Conservation (phyloP, 64 coral and sea anemone species). For the Hydrozoanthus tunicans region DNA sequence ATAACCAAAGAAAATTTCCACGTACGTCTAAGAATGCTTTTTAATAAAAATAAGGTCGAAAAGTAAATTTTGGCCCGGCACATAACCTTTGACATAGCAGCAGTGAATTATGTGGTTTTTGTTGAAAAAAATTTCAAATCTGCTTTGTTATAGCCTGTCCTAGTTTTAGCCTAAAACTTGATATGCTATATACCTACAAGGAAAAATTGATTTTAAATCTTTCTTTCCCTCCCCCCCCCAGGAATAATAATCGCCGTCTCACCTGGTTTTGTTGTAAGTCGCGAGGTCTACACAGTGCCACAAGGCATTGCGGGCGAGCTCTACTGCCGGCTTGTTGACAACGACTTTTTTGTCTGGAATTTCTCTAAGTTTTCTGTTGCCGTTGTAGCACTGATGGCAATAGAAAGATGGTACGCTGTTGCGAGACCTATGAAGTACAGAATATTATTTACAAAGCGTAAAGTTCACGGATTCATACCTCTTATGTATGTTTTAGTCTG, state of each 20-base stretch:
- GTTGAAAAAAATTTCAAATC: too few species aligned
- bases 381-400: constrained; percentile 35
- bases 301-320: constrained; percentile 23
- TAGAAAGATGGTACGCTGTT: constrained; percentile 53
- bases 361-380: constrained; percentile 54
- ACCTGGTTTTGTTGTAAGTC: constrained; percentile 35
- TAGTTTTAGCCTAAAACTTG: not conserved
- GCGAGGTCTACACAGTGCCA: constrained; percentile 5
- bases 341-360: constrained; percentile 44
- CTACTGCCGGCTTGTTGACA: constrained; percentile 47
- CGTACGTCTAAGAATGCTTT: too few species aligned
- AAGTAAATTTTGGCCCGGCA: too few species aligned
- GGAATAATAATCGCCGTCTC: constrained; percentile 37
- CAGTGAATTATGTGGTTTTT: too few species aligned
- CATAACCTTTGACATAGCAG: too few species aligned
- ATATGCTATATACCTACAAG: constrained; percentile 1
- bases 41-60: too few species aligned
- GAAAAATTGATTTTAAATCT: not conserved
- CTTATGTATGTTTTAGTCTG: constrained; percentile 11
- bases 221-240: not conserved
- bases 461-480: constrained; percentile 1
- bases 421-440: constrained; percentile 25
- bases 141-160: too few species aligned
- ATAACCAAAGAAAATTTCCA: too few species aligned
- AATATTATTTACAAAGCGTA: constrained; percentile 22